Conservation (phyloP, 2,888 invertebrate genomes). For the Nezara viridula region DNA sequence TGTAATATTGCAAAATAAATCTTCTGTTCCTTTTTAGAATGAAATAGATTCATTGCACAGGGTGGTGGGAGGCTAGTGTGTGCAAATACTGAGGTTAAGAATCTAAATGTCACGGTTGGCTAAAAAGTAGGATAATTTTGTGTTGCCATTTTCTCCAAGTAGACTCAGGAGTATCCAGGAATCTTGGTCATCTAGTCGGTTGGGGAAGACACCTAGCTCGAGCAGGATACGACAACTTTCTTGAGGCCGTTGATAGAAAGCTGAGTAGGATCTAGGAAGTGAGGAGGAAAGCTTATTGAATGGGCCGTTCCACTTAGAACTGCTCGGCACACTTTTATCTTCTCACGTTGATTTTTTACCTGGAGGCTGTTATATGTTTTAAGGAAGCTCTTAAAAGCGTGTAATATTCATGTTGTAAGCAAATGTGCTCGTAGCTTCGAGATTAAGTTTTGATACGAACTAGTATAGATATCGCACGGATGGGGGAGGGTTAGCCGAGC, state of each 20-base stretch:
- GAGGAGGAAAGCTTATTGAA: constrained; percentile 42
- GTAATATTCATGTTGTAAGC: too few relatives aligned
- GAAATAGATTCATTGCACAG: background rate
- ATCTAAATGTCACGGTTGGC: background rate
- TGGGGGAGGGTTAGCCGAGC: too few relatives aligned
- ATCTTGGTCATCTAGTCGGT: background rate
- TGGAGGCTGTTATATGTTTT: background rate
- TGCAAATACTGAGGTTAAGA: background rate
- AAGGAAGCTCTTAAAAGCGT: background rate
- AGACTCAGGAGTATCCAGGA: background rate
- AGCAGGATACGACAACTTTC: constrained; percentile 44
- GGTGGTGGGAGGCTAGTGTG: background rate
- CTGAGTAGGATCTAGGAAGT: constrained; percentile 44
- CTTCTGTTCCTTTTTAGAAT: too few relatives aligned
- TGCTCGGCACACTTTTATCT: constrained; percentile 28
- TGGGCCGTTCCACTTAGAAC: constrained; percentile 13
- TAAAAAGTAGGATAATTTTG: too few relatives aligned
- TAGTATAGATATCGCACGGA: too few relatives aligned
- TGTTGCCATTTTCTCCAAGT: background rate
- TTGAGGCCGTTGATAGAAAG: constrained; percentile 19
- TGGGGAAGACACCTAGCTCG: background rate
- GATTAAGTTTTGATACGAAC: too few relatives aligned
- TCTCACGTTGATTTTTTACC: background rate
- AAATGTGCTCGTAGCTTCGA: too few relatives aligned
- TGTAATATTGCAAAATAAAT: too few relatives aligned